Percentiles rank a stretch among this genome's conserved stretches.
phyloP scores from a whole-genome alignment of 2,888 invertebrate species.

The Hypercompe scribonia region DNA sequence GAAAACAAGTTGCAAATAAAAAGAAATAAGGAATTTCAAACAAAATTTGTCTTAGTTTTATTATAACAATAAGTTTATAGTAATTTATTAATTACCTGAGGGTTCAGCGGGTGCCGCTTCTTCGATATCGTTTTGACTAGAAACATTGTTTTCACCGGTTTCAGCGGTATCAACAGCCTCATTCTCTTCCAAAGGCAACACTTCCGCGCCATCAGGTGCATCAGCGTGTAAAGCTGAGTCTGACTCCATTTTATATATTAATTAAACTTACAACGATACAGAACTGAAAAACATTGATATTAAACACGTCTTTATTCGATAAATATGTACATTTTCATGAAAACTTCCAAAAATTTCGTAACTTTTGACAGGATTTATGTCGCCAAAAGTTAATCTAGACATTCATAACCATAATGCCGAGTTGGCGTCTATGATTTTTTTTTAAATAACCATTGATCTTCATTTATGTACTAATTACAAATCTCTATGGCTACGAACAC shows the following conservation, averaged over 20 bases:
- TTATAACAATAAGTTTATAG: neutral
- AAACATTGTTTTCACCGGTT: conserved; percentile 73
- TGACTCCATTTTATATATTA: conserved; percentile 72
- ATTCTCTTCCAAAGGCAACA: conserved; percentile 76
- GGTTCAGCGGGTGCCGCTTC: conserved; percentile 69
- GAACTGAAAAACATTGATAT: conserved; percentile 69
- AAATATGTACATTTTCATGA: conserved; percentile 62
- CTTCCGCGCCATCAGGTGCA: conserved; percentile 83
- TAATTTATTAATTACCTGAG: conserved; percentile 58
- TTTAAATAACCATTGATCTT: neutral
- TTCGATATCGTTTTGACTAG: conserved; percentile 71
- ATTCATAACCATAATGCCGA: conserved; percentile 51
- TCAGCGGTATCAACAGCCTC: conserved; percentile 71
- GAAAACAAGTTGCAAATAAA: conserved; percentile 32
- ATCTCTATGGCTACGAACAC: neutral
- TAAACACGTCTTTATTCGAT: conserved; percentile 48
- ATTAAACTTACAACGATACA: conserved; percentile 42
- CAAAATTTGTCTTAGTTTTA: neutral
- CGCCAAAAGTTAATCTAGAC: conserved; percentile 14
- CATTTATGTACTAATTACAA: neutral
- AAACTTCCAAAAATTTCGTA: conserved; percentile 53
- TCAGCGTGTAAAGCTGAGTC: conserved; percentile 75
- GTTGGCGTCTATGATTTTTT: conserved; percentile 47
- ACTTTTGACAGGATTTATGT: conserved; percentile 64
- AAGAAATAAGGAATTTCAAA: conserved; percentile 26